Evolutionary conservation across 1,140 invertebrate genomes (phyloP).

Genomic region (Lutraria rhynchaena): DNA sequence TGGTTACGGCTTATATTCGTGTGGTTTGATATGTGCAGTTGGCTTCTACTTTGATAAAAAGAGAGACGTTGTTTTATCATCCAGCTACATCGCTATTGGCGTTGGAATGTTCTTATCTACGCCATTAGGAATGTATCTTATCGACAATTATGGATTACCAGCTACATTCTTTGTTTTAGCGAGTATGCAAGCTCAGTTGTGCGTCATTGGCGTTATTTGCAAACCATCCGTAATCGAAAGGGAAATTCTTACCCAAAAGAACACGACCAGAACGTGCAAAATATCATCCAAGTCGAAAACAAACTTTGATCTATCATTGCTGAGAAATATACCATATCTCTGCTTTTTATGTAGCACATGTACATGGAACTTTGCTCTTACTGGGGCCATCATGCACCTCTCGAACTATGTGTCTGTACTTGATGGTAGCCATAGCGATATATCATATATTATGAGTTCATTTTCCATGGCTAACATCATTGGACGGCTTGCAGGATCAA

Average conservation of each 20-base stretch:
- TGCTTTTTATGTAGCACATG: constrained; percentile 20
- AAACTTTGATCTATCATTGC: constrained; percentile 9
- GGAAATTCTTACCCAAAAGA: constrained; percentile 6
- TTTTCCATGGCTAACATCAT: constrained; percentile 34
- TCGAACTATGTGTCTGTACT: constrained; percentile 21
- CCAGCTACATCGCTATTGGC: constrained; percentile 2
- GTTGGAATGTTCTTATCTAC: constrained; percentile 35
- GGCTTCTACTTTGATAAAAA: constrained; percentile 40
- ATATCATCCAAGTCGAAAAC: neutral
- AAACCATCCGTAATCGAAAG: constrained; percentile 12
- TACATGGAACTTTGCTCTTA: constrained; percentile 39
- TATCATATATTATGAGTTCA: constrained; percentile 10
- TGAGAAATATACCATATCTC: constrained; percentile 10
- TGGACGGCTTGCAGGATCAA: constrained; percentile 20
- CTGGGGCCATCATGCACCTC: neutral
- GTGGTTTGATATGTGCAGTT: constrained; percentile 22
- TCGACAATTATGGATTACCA: neutral
- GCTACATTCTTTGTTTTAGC: constrained; percentile 21
- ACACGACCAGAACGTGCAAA: neutral
- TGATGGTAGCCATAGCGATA: constrained; percentile 3
- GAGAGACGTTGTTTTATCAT: neutral
- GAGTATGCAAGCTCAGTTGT: constrained; percentile 24
- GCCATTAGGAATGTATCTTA: constrained; percentile 13
- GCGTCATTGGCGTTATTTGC: constrained; percentile 10
- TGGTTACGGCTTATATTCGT: neutral